Evolutionary conservation across 2,113 vertebrate species (phyloP).

Genomic region (Carassius gibelio): DNA sequence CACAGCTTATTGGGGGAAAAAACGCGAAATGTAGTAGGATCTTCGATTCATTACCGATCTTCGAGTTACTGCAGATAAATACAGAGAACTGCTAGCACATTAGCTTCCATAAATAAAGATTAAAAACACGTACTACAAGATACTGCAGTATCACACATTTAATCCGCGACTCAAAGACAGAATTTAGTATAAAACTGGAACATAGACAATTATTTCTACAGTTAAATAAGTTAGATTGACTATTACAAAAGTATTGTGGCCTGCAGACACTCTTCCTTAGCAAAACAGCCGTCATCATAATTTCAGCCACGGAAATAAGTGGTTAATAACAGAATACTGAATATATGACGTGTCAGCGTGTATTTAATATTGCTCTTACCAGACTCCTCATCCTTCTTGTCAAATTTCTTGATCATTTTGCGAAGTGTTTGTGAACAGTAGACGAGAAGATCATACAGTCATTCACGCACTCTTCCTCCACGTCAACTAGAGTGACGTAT

Average conservation of each 20-base stretch:
- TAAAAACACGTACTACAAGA: neutral
- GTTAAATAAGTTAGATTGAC: neutral
- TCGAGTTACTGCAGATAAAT: neutral
- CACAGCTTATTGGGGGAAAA: no score
- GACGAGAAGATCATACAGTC: slow-evolving; percentile 14
- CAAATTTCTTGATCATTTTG: slow-evolving; percentile 96
- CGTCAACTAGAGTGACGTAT: slow-evolving; percentile 38
- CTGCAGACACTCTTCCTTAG: slow-evolving; percentile 32
- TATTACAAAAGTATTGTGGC: neutral
- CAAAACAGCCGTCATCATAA: neutral
- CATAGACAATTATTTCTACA: neutral
- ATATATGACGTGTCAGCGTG: neutral
- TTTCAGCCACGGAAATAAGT: neutral
- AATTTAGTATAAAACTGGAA: neutral
- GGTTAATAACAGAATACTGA: neutral
- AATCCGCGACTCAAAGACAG: neutral
- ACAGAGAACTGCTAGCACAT: neutral
- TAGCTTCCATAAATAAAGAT: neutral
- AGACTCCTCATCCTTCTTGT: slow-evolving; percentile 96
- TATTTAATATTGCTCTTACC: slow-evolving; percentile 65
- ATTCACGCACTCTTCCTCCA: slow-evolving; percentile 39
- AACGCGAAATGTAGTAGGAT: neutral
- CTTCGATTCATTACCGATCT: no score
- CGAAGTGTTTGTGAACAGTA: slow-evolving; percentile 37
- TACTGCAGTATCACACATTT: neutral